These are phyloP conservation scores for Acleris cristana DNA, from an alignment of 2,888 invertebrate species.

Conservation along the genomic window DNA sequence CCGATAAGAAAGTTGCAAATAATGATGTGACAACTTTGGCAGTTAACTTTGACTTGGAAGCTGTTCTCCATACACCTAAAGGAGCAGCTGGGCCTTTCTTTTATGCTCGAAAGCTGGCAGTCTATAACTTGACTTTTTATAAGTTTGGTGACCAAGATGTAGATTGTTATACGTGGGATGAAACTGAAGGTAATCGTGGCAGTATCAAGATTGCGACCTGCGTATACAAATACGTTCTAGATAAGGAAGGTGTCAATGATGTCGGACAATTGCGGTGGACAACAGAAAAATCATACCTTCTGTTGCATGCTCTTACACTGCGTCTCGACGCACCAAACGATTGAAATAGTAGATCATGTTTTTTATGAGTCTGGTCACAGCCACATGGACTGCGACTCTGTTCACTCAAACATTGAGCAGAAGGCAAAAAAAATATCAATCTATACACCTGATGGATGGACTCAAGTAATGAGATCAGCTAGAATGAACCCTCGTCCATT, in stretches of 20 bases:
- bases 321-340: too few relatives aligned
- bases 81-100: slow-evolving; percentile 47
- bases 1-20: slow-evolving; percentile 45
- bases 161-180: slow-evolving; percentile 48
- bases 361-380: slow-evolving; percentile 42
- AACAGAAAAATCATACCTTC: slow-evolving; percentile 44
- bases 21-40: slow-evolving; percentile 41
- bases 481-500: too few relatives aligned
- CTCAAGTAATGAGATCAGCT: slow-evolving; percentile 22
- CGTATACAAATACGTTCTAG: slow-evolving; percentile 42
- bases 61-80: slow-evolving; percentile 48
- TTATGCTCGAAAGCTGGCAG: slow-evolving; percentile 49
- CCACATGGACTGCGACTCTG: slow-evolving; percentile 44
- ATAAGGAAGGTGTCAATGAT: slow-evolving; percentile 40
- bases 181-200: slow-evolving; percentile 51
- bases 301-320: slow-evolving; percentile 38
- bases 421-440: slow-evolving; percentile 47
- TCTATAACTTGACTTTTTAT: slow-evolving; percentile 53
- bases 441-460: slow-evolving; percentile 45
- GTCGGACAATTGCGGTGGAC: slow-evolving; percentile 45
- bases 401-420: slow-evolving; percentile 48
- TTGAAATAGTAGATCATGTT: slow-evolving; percentile 20
- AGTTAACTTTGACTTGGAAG: slow-evolving; percentile 52
- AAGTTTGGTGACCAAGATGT: slow-evolving; percentile 50
- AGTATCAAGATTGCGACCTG: slow-evolving; percentile 49